A percentile compares a stretch with the other conserved stretches of the same genome.
Conservation (phyloP, 2,797 vertebrate species). For the Rhabdophis nuchalis region DNA sequence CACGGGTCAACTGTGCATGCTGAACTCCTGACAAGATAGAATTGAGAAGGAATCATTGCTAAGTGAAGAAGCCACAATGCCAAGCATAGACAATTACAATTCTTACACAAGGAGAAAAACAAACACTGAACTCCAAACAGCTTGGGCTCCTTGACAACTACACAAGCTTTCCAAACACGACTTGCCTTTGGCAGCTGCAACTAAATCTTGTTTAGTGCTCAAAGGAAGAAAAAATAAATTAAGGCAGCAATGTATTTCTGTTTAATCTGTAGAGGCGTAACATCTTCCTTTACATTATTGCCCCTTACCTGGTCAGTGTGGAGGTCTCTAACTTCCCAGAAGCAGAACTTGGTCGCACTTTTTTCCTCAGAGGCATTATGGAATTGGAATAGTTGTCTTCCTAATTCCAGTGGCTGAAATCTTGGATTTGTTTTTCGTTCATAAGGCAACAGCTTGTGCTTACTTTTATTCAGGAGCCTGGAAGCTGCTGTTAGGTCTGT, state of each 20-base stretch:
- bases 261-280: background rate
- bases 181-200: background rate
- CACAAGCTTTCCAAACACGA: slow-evolving; percentile 60
- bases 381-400: background rate
- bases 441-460: background rate
- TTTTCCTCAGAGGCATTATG: slow-evolving; percentile 63
- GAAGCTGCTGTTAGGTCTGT: background rate
- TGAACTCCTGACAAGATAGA: background rate
- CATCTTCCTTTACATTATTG: background rate
- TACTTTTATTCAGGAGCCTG: background rate
- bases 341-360: slow-evolving; percentile 70
- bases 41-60: background rate
- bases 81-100: background rate
- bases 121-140: background rate
- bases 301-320: slow-evolving; percentile 69
- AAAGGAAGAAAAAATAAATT: background rate
- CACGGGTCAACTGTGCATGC: background rate
- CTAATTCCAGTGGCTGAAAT: background rate
- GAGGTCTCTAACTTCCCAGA: slow-evolving; percentile 73
- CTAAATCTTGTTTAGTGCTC: background rate
- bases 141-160: slow-evolving; percentile 69
- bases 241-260: background rate
- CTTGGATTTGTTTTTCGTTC: background rate
- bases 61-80: background rate
- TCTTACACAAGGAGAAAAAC: background rate